These are phyloP conservation scores for Phacellophora camtschatica DNA, from an alignment of 30 jellyfish, hydroid and myxozoan species.

Conservation along the genomic window DNA sequence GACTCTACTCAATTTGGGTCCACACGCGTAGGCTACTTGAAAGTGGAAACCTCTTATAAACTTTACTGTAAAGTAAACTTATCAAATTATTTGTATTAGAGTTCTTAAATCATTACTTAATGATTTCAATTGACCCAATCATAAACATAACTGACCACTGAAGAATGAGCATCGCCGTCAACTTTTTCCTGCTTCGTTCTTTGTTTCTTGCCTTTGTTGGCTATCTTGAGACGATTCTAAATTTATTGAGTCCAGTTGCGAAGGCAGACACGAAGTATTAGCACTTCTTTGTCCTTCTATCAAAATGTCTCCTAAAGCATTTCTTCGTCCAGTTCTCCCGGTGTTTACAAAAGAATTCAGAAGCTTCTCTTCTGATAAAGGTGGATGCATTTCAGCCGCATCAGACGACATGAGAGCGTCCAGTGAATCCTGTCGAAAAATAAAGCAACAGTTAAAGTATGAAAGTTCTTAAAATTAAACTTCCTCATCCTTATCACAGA, in stretches of 20 bases:
- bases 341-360: slow-evolving; percentile 39
- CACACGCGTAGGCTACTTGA: no score
- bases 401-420: slow-evolving; percentile 26
- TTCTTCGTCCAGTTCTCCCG: slow-evolving; percentile 77
- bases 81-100: no score
- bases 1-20: no score
- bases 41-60: no score
- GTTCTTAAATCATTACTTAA: no score
- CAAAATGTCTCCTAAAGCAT: slow-evolving; percentile 70
- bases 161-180: background rate
- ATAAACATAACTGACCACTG: background rate
- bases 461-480: no score
- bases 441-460: no score
- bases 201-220: background rate
- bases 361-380: slow-evolving; percentile 20
- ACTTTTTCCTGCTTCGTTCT: background rate
- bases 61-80: no score
- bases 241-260: slow-evolving; percentile 40
- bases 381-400: slow-evolving; percentile 11
- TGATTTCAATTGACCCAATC: no score
- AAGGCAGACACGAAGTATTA: slow-evolving; percentile 53
- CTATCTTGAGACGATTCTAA: background rate
- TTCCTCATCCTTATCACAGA: no score
- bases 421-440: background rate
- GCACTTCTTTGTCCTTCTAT: slow-evolving; percentile 21